Base-by-base conservation (phyloP, 2,113 vertebrate species). In the Canis aureus region DNA sequence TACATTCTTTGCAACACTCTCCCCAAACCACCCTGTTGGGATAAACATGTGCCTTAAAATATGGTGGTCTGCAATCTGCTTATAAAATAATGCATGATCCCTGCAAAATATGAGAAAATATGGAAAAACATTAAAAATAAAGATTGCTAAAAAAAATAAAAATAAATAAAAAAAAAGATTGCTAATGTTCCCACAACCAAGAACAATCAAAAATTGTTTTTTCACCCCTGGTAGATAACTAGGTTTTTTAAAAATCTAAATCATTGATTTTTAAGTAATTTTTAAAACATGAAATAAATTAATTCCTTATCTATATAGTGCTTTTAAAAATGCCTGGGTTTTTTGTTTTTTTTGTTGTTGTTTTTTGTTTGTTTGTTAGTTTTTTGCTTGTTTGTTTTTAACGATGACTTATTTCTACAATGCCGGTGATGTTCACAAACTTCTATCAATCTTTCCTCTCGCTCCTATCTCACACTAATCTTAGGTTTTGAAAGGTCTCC, bases 191-290 rank as follows among this genome's bases (percentile, higher is more conserved):
- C 16, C 73, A 82, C 27, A 57, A 82, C 29, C 53, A 20, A 87
- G 60, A 92, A 67, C 49, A 32, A 43, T 73, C 53, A 49, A 60
- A 91, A 87, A 94, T 66, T 93, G 85, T 82, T 64, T 94, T 81
- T 55, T 94, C 43, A 62, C 94, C 71, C 32, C 85, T 73, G 20
- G 12, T 82, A 89, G 27, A 8, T 81, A 78, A 95, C 55, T 51
- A 59, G 51, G 6, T 85, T 89, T 74, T 64, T 69, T 55, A 5
- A 5, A 43, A 43, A 43, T 49, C 80, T 64, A 38, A 87, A 51
- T 51, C 5, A 94, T 96, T 93, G 85, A 86, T 95, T 97, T 96
- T 94, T 76, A 89, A 92, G 51, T 95, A 95, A 78, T 59, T 96
- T 92, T 96, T 94, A 92, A 97, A 97, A 85, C 79, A 96, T 60